phyloP scores from a whole-genome alignment of 2,113 vertebrate genomes.

The Oryzias celebensis region DNA sequence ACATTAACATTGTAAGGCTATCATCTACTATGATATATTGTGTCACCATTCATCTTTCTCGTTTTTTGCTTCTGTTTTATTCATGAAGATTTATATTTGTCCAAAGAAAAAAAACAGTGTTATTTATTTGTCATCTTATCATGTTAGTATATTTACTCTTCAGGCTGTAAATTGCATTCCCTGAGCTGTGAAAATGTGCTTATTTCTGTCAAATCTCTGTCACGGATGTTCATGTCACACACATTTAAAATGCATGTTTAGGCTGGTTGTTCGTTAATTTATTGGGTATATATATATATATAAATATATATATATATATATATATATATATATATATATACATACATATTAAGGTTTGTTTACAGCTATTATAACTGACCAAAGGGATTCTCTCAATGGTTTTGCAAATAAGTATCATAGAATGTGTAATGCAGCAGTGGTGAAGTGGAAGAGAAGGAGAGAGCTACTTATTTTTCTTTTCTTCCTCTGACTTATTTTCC shows the following conservation, averaged over 20 bases:
- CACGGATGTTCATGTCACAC: slow-evolving; percentile 86
- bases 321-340: slow-evolving; percentile 31
- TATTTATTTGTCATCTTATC: slow-evolving; percentile 98
- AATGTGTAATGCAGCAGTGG: slow-evolving; percentile 59
- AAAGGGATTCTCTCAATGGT: slow-evolving; percentile 85
- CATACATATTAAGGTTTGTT: slow-evolving; percentile 86
- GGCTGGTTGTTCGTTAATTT: slow-evolving; percentile 95
- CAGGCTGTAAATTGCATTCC: slow-evolving; percentile 96
- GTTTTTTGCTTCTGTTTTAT: slow-evolving; percentile 65
- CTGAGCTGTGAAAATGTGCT: slow-evolving; percentile 85
- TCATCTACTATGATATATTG: slow-evolving; percentile 91
- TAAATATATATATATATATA: slow-evolving; percentile 76
- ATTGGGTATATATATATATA: slow-evolving; percentile 88
- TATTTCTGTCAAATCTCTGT: slow-evolving; percentile 80
- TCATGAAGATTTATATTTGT: slow-evolving; percentile 98
- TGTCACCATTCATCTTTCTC: slow-evolving; percentile 71
- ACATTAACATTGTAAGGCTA: slow-evolving; percentile 97
- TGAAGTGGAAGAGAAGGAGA: slow-evolving; percentile 60
- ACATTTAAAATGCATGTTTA: slow-evolving; percentile 86
- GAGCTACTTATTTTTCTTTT: slow-evolving; percentile 62
- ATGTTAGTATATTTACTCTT: slow-evolving; percentile 90
- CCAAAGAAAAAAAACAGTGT: slow-evolving; percentile 97
- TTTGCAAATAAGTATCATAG: slow-evolving; percentile 38
- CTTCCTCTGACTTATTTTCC: slow-evolving; percentile 14
- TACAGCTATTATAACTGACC: slow-evolving; percentile 95